Evolutionary conservation across 2,113 vertebrate species (phyloP).

Genomic region (Otocyon megalotis): DNA sequence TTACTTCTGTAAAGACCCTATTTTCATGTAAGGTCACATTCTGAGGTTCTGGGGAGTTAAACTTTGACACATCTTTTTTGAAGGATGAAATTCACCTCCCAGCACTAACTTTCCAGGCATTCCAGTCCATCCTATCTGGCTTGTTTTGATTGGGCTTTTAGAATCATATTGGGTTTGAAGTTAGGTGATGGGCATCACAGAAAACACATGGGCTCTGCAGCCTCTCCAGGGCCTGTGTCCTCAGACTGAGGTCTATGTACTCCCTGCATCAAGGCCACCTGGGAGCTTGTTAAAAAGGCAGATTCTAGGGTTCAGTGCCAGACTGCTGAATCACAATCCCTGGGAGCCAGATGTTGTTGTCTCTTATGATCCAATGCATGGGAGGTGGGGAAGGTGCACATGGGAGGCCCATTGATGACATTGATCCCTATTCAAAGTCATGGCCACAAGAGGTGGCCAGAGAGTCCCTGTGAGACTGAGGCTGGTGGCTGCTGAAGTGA

Average conservation of each 20-base stretch:
- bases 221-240: neutral
- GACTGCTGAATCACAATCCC: neutral
- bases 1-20: neutral
- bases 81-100: neutral
- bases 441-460: neutral
- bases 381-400: neutral
- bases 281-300: neutral
- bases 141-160: neutral
- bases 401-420: neutral
- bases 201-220: neutral
- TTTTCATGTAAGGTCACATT: neutral
- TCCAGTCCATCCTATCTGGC: neutral
- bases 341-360: neutral
- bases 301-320: neutral
- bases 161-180: neutral
- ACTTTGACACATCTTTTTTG: neutral
- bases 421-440: neutral
- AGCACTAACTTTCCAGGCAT: neutral
- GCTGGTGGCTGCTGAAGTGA: neutral
- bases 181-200: neutral
- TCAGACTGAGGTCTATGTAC: neutral
- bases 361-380: neutral
- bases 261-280: neutral
- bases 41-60: neutral
- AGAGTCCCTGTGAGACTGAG: neutral